These are phyloP conservation scores for Micrasema longulum DNA, from an alignment of 1,140 invertebrate genomes.

Conservation along the genomic window DNA sequence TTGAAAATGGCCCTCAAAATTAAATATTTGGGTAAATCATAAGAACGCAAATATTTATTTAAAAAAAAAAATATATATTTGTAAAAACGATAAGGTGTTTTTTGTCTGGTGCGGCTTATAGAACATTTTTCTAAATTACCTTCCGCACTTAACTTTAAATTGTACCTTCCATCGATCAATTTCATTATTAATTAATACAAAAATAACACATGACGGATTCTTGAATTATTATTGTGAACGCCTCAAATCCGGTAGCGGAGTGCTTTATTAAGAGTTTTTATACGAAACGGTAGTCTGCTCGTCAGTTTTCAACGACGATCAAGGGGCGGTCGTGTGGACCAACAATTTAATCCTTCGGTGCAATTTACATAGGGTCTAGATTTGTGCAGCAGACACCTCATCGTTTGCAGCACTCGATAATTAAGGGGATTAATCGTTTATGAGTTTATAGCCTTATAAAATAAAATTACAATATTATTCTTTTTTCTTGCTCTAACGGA, in stretches of 20 bases:
- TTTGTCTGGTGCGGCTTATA: too few relatives aligned
- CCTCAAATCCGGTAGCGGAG: conserved; percentile 52
- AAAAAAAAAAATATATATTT: too few relatives aligned
- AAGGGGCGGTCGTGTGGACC: not conserved
- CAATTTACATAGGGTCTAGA: conserved; percentile 23
- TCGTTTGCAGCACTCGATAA: conserved; percentile 51
- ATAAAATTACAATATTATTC: conserved; percentile 33
- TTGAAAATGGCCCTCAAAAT: too few relatives aligned
- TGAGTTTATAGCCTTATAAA: conserved; percentile 53
- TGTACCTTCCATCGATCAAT: conserved; percentile 26
- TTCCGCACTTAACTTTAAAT: conserved; percentile 1
- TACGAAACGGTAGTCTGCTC: conserved; percentile 49
- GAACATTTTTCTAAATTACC: conserved; percentile 21
- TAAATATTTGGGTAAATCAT: too few relatives aligned
- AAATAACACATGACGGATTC: conserved; percentile 44
- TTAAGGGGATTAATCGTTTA: conserved; percentile 52
- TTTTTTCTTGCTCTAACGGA: conserved; percentile 28
- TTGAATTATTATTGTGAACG: conserved; percentile 51
- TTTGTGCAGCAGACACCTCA: conserved; percentile 31
- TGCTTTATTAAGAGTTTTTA: conserved; percentile 50
- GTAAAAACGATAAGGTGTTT: too few relatives aligned
- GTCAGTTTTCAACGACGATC: conserved; percentile 28
- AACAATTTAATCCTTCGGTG: conserved; percentile 15
- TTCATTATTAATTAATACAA: conserved; percentile 53
- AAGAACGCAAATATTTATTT: too few relatives aligned